Percentiles rank a stretch among this genome's conserved stretches.
Conservation (phyloP, 2,113 vertebrate genomes). For the Xyrauchen texanus region DNA sequence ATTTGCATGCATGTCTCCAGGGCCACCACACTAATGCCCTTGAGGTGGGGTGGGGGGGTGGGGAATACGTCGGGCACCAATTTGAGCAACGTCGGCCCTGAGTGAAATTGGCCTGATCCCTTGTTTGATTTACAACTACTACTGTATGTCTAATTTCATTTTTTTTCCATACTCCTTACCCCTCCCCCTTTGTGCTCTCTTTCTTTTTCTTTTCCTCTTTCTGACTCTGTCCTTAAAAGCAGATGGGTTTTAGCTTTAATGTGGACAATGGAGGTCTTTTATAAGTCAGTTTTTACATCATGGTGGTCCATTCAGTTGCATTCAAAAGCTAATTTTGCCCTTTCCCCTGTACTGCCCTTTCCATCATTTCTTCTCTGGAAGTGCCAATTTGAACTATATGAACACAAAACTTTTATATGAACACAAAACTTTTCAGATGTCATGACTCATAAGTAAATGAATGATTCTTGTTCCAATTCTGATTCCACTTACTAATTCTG, state of each 20-base stretch:
- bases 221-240: conserved; percentile 56
- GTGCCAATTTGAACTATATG: conserved; percentile 5
- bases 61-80: too few species aligned
- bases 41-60: too few species aligned
- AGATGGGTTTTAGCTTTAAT: conserved; percentile 60
- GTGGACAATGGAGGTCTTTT: conserved; percentile 67
- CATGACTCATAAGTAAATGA: too few species aligned
- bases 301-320: conserved; percentile 62
- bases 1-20: conserved; percentile 20
- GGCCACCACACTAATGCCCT: too few species aligned
- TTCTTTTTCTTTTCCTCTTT: conserved; percentile 31
- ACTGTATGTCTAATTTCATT: conserved; percentile 27
- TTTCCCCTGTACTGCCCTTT: background rate
- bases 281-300: conserved; percentile 48
- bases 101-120: background rate
- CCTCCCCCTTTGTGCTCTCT: conserved; percentile 18
- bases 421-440: too few species aligned
- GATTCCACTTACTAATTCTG: too few species aligned
- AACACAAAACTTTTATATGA: too few species aligned
- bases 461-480: too few species aligned
- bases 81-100: too few species aligned
- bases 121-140: conserved; percentile 45
- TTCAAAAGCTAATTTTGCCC: conserved; percentile 37
- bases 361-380: conserved; percentile 6
- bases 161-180: too few species aligned